Conservation (phyloP, 2,888 invertebrate genomes). For the Metopia argyrocephala region DNA sequence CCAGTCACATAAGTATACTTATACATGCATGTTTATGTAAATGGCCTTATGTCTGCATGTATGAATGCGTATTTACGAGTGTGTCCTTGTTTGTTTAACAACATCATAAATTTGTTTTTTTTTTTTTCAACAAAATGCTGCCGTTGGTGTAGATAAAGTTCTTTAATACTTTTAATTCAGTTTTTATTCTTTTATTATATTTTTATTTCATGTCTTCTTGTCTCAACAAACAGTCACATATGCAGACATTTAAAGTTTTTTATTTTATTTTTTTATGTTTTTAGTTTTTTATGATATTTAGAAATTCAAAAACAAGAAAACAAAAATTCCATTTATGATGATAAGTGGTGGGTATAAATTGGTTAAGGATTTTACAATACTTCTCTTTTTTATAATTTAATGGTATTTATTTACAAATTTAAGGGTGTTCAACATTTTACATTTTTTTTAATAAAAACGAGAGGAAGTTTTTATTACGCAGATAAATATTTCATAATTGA, state of each 20-base stretch:
- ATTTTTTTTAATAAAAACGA: no score
- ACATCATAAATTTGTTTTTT: constrained; percentile 50
- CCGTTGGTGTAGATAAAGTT: constrained; percentile 18
- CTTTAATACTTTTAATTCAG: constrained; percentile 5
- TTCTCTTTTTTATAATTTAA: background rate
- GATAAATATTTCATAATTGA: no score
- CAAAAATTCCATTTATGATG: constrained; percentile 30
- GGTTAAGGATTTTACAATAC: constrained; percentile 8
- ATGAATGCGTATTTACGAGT: background rate
- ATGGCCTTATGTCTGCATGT: background rate
- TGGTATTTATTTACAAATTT: background rate
- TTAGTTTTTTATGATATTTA: background rate
- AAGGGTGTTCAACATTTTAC: background rate
- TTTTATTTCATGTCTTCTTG: constrained; percentile 14
- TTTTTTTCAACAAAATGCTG: constrained; percentile 30
- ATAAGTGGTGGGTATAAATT: constrained; percentile 48
- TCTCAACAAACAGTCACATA: constrained; percentile 27
- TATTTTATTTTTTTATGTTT: constrained; percentile 14
- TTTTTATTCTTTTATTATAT: background rate
- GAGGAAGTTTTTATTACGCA: no score
- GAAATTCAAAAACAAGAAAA: background rate
- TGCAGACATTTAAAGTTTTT: constrained; percentile 41
- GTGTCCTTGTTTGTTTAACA: constrained; percentile 50
- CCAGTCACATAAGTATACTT: background rate
- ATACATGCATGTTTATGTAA: background rate